Evolutionary conservation across 2,113 vertebrate genomes (phyloP).

Genomic region (Eonycteris spelaea): DNA sequence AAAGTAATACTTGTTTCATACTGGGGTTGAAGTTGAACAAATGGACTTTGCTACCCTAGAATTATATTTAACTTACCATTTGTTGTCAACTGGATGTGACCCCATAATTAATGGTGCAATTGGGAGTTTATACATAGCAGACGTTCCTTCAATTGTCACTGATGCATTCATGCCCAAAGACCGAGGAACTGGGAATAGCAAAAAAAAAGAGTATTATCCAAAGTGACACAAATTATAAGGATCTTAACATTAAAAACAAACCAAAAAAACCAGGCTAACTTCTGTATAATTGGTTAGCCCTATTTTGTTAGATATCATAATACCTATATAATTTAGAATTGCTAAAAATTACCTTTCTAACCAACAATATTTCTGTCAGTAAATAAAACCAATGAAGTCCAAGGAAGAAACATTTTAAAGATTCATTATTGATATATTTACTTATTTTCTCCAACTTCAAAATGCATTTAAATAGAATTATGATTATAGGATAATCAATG

Average conservation of each 20-base stretch:
- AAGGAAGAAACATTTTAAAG: not conserved
- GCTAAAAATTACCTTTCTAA: slow-evolving; percentile 7
- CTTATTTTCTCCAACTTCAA: not conserved
- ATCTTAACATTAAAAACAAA: not conserved
- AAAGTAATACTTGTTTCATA: slow-evolving; percentile 17
- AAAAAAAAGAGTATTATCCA: not conserved
- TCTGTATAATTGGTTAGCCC: not conserved
- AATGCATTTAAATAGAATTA: slow-evolving; percentile 19
- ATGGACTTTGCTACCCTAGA: not conserved
- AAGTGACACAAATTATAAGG: not conserved
- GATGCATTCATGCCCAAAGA: slow-evolving; percentile 92
- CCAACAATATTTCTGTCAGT: not conserved
- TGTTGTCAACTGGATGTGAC: slow-evolving; percentile 96
- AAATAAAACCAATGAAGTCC: not conserved
- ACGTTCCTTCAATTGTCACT: slow-evolving; percentile 94
- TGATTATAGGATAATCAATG: not conserved
- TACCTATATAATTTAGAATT: not conserved
- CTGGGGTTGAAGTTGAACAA: not conserved
- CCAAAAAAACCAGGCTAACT: not conserved
- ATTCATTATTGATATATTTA: not conserved
- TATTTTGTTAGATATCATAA: not conserved
- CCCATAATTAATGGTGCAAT: slow-evolving; percentile 97
- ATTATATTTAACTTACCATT: slow-evolving; percentile 88
- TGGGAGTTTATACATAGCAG: slow-evolving; percentile 93
- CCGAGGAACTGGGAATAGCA: slow-evolving; percentile 87